Evolutionary conservation across 2,888 invertebrate genomes (phyloP).

Genomic region (Limnephilus marmoratus): DNA sequence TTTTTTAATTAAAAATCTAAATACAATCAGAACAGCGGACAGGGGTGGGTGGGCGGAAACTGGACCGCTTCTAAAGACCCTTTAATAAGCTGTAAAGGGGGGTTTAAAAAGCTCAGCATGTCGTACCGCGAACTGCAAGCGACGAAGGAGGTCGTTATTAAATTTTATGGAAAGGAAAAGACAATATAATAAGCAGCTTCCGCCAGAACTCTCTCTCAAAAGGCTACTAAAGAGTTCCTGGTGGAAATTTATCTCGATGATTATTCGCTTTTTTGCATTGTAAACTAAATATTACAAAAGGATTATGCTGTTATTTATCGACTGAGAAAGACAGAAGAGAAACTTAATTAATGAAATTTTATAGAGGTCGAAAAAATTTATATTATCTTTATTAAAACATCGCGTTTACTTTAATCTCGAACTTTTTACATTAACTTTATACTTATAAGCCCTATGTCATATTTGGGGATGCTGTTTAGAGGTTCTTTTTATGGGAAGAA

Average conservation of each 20-base stretch:
- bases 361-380: not conserved
- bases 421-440: not conserved
- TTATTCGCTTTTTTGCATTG: not conserved
- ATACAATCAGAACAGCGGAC: not conserved
- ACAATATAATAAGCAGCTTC: conserved; percentile 11
- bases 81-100: conserved; percentile 17
- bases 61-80: not conserved
- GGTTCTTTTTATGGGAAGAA: too few species aligned
- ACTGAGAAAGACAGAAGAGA: not conserved
- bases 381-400: too few species aligned
- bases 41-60: not conserved
- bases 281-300: not conserved
- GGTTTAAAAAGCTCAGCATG: not conserved
- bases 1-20: not conserved
- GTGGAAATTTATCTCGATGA: not conserved
- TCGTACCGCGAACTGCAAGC: not conserved
- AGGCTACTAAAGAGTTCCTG: not conserved
- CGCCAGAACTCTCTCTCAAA: not conserved
- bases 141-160: not conserved
- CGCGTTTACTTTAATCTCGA: not conserved
- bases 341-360: not conserved
- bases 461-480: too few species aligned
- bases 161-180: conserved; percentile 5
- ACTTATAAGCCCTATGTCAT: too few species aligned
- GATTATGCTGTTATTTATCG: not conserved